Evolutionary conservation across 1,140 invertebrate species (phyloP).

Genomic region (Camponotus floridanus): DNA sequence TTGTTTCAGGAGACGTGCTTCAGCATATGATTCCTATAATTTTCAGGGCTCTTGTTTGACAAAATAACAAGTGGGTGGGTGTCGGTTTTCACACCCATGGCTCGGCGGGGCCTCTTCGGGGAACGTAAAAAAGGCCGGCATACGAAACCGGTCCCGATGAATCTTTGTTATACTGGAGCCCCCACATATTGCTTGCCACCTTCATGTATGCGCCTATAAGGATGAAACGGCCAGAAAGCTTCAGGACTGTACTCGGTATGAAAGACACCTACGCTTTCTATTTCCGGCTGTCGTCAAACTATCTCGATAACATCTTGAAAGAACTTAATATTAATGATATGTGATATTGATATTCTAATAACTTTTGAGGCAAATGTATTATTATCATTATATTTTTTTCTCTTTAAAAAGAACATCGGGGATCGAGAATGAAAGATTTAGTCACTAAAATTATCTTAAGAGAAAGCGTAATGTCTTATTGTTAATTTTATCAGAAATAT

Average conservation of each 20-base stretch:
- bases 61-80: constrained; percentile 86
- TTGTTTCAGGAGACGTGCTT: constrained; percentile 9
- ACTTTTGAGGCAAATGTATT: background rate
- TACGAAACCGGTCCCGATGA: constrained; percentile 85
- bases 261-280: constrained; percentile 14
- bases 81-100: constrained; percentile 86
- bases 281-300: background rate
- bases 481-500: background rate
- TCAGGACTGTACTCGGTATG: constrained; percentile 65
- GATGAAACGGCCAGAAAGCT: constrained; percentile 31
- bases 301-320: background rate
- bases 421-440: background rate
- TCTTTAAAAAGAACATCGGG: background rate
- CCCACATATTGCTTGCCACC: constrained; percentile 44
- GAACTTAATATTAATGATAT: background rate
- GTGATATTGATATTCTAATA: background rate
- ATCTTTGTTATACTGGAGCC: constrained; percentile 81
- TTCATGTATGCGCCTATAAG: constrained; percentile 64
- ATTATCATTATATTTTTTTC: background rate
- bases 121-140: constrained; percentile 82
- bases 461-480: background rate
- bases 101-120: constrained; percentile 81
- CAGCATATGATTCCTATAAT: constrained; percentile 83
- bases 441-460: background rate
- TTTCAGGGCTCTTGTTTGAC: constrained; percentile 83